Evolutionary conservation across 2,888 invertebrate species (phyloP), one percentile per base, ranked within the genome.

Genomic region (Periphyllus acericola): DNA sequence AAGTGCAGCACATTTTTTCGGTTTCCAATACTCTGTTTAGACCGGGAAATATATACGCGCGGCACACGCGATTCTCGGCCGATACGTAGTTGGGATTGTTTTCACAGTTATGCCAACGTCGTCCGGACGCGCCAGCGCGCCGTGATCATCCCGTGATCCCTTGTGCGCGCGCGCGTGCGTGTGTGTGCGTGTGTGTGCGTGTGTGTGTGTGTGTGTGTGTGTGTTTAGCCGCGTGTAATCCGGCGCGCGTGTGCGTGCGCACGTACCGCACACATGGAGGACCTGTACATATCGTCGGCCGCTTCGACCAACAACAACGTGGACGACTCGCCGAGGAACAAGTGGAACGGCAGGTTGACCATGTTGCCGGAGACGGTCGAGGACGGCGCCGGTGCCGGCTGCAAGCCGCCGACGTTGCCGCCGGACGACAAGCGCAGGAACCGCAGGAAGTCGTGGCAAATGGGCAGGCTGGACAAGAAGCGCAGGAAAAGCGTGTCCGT

Each of bases 361-460:
- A 88, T 80, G 32, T 82, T 89, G 60, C 85, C 88, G 29, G 90
- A 89, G 32, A 83, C 89, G 75, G 87, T 89, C 80, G 89, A 90
- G 89, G 89, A 90, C 80, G 80, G 85, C 79, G 75, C 34, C 74
- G 89, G 66, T 80, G 89, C 52, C 91, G 92, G 11, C 90, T 91
- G 32, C 90, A 92, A 90, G 91, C 91, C 89, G 92, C 91, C 66
- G 34, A 91, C 52, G 90, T 93, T 32, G 32, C 25, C 32, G 52
- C 34, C 90, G 91, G 91, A 91, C 87, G 92, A 92, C 84, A 91
- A 91, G 46, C 82, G 91, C 14, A 91, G 91, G 9, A 93, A 93
- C 25, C 92, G 94, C n/a, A 91, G 94, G 89, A 94, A 94, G 90
- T 94, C 94, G 8, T 94, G 94, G 94, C 94, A 93, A 40, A 92